A percentile compares a stretch with the other conserved stretches of the same genome.
Conservation (phyloP, 2,888 invertebrate species). For the Epinotia brunnichana region DNA sequence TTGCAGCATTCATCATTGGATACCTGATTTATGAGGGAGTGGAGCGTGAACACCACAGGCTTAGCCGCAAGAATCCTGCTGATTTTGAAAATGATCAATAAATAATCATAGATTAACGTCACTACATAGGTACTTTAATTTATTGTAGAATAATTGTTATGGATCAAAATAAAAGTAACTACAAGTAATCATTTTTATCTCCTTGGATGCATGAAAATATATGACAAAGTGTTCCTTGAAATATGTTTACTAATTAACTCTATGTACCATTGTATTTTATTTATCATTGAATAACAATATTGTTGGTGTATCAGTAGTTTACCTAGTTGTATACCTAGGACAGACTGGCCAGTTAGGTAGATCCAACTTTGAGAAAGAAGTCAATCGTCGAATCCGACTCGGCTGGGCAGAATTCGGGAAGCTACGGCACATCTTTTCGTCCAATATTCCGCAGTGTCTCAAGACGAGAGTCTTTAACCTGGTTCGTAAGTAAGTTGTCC, state of each 20-base stretch:
- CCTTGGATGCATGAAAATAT: neutral
- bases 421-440: too few relatives aligned
- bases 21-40: slow-evolving; percentile 86
- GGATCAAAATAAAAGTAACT: slow-evolving; percentile 29
- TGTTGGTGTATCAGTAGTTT: too few relatives aligned
- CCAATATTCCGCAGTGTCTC: too few relatives aligned
- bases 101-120: slow-evolving; percentile 41
- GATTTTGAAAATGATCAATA: slow-evolving; percentile 87
- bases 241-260: neutral
- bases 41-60: slow-evolving; percentile 81
- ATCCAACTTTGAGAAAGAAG: too few relatives aligned
- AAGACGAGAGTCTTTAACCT: too few relatives aligned
- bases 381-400: too few relatives aligned
- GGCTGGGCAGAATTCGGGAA: too few relatives aligned
- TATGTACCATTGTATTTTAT: neutral
- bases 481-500: too few relatives aligned
- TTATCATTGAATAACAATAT: too few relatives aligned
- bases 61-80: slow-evolving; percentile 87
- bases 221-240: neutral
- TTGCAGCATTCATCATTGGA: slow-evolving; percentile 85
- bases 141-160: slow-evolving; percentile 40
- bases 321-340: too few relatives aligned
- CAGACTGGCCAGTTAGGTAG: too few relatives aligned
- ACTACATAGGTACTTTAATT: slow-evolving; percentile 28
- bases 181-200: slow-evolving; percentile 7